These are phyloP conservation scores for Zaprionus davidi DNA, from an alignment of 1,140 invertebrate genomes.

Conservation along the genomic window DNA sequence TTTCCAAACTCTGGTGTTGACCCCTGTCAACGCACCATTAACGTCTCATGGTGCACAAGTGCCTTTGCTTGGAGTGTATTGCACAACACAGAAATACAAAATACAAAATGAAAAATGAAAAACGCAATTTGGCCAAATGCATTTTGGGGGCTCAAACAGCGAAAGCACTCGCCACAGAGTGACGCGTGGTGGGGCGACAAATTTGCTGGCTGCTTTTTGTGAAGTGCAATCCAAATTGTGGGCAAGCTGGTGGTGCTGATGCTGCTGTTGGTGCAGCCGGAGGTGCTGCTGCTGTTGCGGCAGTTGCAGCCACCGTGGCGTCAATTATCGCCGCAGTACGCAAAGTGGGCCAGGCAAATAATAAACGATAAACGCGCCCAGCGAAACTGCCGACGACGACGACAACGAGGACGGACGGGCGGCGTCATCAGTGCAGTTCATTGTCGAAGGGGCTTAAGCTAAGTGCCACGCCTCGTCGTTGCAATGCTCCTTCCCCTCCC, in stretches of 20 bases:
- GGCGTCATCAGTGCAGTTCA: slow-evolving; percentile 53
- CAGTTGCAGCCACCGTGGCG: slow-evolving; percentile 78
- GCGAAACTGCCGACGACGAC: slow-evolving; percentile 33
- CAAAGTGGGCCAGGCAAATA: slow-evolving; percentile 80
- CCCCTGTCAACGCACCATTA: slow-evolving; percentile 24
- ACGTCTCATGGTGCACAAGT: slow-evolving; percentile 24
- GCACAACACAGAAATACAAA: slow-evolving; percentile 52
- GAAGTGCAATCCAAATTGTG: slow-evolving; percentile 75
- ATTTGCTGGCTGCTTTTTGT: slow-evolving; percentile 56
- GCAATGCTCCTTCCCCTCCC: slow-evolving; percentile 16
- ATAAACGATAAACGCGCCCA: slow-evolving; percentile 67
- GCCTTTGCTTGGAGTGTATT: slow-evolving; percentile 37
- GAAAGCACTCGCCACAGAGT: slow-evolving; percentile 64
- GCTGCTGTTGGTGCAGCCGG: slow-evolving; percentile 19
- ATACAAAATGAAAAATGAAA: slow-evolving; percentile 11
- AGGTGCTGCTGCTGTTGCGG: slow-evolving; percentile 28
- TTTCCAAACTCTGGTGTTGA: not conserved
- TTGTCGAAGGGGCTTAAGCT: slow-evolving; percentile 79
- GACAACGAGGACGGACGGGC: not conserved
- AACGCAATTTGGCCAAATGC: slow-evolving; percentile 54
- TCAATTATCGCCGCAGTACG: slow-evolving; percentile 74
- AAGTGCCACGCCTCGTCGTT: slow-evolving; percentile 44
- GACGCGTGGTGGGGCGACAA: slow-evolving; percentile 19
- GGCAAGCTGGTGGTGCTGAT: slow-evolving; percentile 2
- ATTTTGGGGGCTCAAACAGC: slow-evolving; percentile 49